phyloP scores from a whole-genome alignment of 1,140 invertebrate genomes.

The Ostrea denselamellosa region DNA sequence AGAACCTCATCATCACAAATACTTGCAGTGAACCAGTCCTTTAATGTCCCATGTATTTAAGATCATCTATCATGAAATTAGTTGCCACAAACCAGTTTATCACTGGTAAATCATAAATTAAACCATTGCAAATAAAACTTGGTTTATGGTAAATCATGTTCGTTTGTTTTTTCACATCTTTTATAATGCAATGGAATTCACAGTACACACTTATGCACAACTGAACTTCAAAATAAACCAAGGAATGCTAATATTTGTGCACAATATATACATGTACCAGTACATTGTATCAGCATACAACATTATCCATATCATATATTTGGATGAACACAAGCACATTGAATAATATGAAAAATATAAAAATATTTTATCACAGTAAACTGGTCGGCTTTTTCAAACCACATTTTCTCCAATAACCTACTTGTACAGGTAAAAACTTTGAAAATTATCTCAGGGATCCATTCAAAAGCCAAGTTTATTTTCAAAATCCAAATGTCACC shows the following conservation, averaged over 20 bases:
- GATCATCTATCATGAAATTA: too few relatives aligned
- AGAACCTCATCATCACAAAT: too few relatives aligned
- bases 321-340: slow-evolving; percentile 5
- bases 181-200: neutral
- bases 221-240: neutral
- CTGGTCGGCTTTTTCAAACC: neutral
- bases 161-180: too few relatives aligned
- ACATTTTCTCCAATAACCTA: slow-evolving; percentile 35
- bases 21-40: too few relatives aligned
- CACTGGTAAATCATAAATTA: too few relatives aligned
- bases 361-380: slow-evolving; percentile 20
- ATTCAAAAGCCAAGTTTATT: neutral
- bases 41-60: too few relatives aligned
- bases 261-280: neutral
- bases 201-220: neutral
- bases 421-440: neutral
- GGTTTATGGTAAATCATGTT: too few relatives aligned
- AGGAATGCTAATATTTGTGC: slow-evolving; percentile 10
- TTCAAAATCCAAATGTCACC: neutral
- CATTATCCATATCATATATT: neutral
- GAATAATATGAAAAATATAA: neutral
- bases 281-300: neutral
- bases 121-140: too few relatives aligned
- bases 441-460: neutral
- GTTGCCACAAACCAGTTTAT: too few relatives aligned